These are phyloP conservation scores for Clivina fossor DNA, from an alignment of 2,888 invertebrate species.

Conservation along the genomic window DNA sequence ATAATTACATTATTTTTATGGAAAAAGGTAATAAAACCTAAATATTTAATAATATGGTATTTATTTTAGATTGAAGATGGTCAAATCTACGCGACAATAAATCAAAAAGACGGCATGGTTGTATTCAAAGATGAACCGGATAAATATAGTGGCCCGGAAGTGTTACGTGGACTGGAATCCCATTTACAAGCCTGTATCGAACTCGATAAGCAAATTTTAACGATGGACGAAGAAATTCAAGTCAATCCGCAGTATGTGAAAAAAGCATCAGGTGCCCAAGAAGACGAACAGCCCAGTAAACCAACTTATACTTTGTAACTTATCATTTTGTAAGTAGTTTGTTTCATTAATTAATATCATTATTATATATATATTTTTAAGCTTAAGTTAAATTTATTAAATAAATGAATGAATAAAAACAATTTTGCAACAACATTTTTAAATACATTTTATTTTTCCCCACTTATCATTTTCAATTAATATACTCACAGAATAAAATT, in stretches of 20 bases:
- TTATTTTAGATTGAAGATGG: conserved; percentile 85
- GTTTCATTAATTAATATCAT: no score
- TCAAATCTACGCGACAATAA: conserved; percentile 95
- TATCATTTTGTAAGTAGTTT: not conserved
- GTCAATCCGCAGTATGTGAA: conserved; percentile 77
- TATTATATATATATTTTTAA: no score
- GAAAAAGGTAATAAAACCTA: no score
- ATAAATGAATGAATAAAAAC: no score
- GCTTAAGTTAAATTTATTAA: no score
- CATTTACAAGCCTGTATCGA: conserved; percentile 85
- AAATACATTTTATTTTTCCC: no score
- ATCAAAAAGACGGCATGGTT: conserved; percentile 98
- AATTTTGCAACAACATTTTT: no score
- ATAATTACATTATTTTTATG: no score
- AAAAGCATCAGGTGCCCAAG: conserved; percentile 52
- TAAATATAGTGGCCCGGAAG: conserved; percentile 88
- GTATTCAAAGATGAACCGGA: conserved; percentile 94
- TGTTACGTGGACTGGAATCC: conserved; percentile 83
- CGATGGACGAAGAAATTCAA: conserved; percentile 94
- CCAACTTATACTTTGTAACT: conserved; percentile 53
- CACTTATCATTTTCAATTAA: no score
- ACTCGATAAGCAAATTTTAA: conserved; percentile 82
- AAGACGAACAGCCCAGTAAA: conserved; percentile 53
- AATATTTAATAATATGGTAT: no score
- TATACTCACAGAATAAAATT: no score